phyloP scores from a whole-genome alignment of 2,113 vertebrate species.

The Garra rufa region DNA sequence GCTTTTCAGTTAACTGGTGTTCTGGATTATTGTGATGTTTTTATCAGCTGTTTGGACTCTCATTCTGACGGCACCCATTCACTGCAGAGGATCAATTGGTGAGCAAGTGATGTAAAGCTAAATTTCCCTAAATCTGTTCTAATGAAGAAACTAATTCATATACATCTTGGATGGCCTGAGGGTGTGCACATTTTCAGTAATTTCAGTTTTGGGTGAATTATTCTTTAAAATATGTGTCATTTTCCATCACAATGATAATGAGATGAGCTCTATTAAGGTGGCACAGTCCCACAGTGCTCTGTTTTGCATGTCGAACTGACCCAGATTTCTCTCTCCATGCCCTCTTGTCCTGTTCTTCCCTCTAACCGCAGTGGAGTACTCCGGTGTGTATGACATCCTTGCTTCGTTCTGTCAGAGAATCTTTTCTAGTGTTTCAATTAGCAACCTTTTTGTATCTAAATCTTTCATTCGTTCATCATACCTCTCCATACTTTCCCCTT shows the following conservation, averaged over 20 bases:
- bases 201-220: neutral
- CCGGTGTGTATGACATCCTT: constrained; percentile 91
- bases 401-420: constrained; percentile 1
- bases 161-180: neutral
- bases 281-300: constrained; percentile 24
- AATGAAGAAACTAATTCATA: neutral
- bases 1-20: no score
- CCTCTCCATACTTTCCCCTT: neutral
- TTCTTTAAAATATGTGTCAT: neutral
- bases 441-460: neutral
- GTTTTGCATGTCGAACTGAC: constrained; percentile 65
- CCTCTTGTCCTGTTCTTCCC: constrained; percentile 84
- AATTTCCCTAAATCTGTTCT: neutral
- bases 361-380: constrained; percentile 97
- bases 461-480: neutral
- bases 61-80: neutral
- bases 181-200: neutral
- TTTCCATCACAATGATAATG: neutral
- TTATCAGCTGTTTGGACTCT: neutral
- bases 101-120: neutral
- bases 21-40: neutral
- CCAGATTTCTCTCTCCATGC: constrained; percentile 80
- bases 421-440: neutral
- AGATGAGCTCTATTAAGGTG: constrained; percentile 1
- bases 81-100: neutral